phyloP scores from a whole-genome alignment of 2,113 vertebrate species.

The Felis catus region F.catus_Fca126_mat1.0 CM031418.1:96244001-96244500 shows the following conservation, averaged over 20 bases:
- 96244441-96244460: no score
- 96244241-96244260: slow-evolving; percentile 16
- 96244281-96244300: neutral
- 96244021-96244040: neutral
- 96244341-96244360: no score
- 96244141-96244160: neutral
- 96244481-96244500: no score
- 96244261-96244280: neutral
- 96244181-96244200: neutral
- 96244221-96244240: slow-evolving; percentile 21
- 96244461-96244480: no score
- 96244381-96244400: no score
- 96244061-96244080: neutral
- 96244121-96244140: neutral
- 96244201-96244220: neutral
- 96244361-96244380: no score
- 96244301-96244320: no score
- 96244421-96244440: no score
- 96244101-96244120: neutral
- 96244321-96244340: no score
- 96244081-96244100: neutral
- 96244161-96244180: neutral
- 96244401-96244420: no score
- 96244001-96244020: neutral
- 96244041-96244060: neutral